These are phyloP conservation scores for Poeciliopsis infans DNA, from an alignment of 2,797 vertebrate genomes.

Conservation along the genomic window DNA sequence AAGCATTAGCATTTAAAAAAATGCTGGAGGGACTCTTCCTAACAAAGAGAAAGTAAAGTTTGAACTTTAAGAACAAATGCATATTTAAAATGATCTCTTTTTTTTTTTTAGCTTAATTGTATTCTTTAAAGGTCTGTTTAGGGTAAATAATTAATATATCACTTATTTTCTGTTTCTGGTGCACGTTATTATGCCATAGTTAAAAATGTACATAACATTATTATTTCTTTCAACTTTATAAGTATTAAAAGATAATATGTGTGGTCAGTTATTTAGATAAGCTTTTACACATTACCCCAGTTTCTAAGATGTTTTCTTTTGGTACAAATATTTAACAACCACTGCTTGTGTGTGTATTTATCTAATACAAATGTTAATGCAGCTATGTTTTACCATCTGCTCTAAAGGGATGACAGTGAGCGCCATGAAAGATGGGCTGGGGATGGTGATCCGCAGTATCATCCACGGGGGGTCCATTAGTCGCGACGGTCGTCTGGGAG, in stretches of 20 bases:
- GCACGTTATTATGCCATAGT: slow-evolving; percentile 4
- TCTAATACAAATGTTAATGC: neutral
- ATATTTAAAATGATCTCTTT: slow-evolving; percentile 25
- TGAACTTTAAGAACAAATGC: slow-evolving; percentile 23
- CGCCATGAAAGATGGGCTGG: slow-evolving; percentile 89
- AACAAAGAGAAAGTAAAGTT: slow-evolving; percentile 41
- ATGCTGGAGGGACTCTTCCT: slow-evolving; percentile 32
- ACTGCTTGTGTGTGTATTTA: neutral
- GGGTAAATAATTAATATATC: neutral
- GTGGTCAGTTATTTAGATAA: slow-evolving; percentile 10
- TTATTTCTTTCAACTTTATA: slow-evolving; percentile 3
- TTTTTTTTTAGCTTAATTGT: slow-evolving; percentile 32
- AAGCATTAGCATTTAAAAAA: slow-evolving; percentile 64
- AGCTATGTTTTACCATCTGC: neutral
- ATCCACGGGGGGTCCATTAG: slow-evolving; percentile 95
- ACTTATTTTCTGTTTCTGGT: slow-evolving; percentile 11
- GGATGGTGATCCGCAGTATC: slow-evolving; percentile 94
- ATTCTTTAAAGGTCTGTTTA: slow-evolving; percentile 18
- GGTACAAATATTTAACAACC: neutral
- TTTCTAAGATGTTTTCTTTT: neutral
- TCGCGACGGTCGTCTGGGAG: slow-evolving; percentile 90
- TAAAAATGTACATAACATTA: slow-evolving; percentile 7
- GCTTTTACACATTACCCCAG: neutral
- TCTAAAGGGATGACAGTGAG: slow-evolving; percentile 96
- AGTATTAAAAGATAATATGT: neutral